phyloP scores from a whole-genome alignment of 2,888 invertebrate genomes.

The Criorhina ranunculi region DNA sequence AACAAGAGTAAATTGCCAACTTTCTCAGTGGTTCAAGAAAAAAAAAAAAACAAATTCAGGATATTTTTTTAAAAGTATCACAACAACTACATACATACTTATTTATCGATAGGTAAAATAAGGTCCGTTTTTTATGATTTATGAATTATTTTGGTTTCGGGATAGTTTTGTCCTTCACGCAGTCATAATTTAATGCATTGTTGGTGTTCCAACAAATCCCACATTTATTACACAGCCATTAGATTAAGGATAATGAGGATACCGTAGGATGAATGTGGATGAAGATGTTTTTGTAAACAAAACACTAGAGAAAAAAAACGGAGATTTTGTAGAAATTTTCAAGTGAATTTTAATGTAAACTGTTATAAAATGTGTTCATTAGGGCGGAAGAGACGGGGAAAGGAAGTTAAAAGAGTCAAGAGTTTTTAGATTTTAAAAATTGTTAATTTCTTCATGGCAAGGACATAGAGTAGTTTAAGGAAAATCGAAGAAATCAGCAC shows the following conservation, averaged over 20 bases:
- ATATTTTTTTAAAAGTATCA: constrained; percentile 24
- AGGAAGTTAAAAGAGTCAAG: neutral
- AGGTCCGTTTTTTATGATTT: constrained; percentile 83
- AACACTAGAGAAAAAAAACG: neutral
- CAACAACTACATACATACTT: no score
- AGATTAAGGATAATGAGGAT: constrained; percentile 69
- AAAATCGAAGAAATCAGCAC: no score
- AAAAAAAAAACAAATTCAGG: constrained; percentile 29
- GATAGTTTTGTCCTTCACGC: constrained; percentile 77
- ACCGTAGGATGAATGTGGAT: constrained; percentile 30
- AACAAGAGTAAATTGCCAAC: constrained; percentile 49
- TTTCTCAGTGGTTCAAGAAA: constrained; percentile 32
- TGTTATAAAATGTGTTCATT: constrained; percentile 53
- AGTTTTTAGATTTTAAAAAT: no score
- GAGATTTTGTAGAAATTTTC: constrained; percentile 1
- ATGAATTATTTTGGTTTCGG: constrained; percentile 82
- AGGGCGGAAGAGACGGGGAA: constrained; percentile 1
- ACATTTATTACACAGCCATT: constrained; percentile 68
- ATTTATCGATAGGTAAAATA: constrained; percentile 64
- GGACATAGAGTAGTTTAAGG: no score
- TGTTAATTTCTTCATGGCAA: no score
- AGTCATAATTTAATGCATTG: constrained; percentile 64
- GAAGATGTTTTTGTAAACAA: constrained; percentile 43
- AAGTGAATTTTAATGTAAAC: constrained; percentile 40
- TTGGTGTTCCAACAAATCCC: constrained; percentile 61